Evolutionary conservation across 2,797 vertebrate genomes (phyloP), one percentile per base, ranked within the genome.

Genomic region (Labeo calbasu): DNA sequence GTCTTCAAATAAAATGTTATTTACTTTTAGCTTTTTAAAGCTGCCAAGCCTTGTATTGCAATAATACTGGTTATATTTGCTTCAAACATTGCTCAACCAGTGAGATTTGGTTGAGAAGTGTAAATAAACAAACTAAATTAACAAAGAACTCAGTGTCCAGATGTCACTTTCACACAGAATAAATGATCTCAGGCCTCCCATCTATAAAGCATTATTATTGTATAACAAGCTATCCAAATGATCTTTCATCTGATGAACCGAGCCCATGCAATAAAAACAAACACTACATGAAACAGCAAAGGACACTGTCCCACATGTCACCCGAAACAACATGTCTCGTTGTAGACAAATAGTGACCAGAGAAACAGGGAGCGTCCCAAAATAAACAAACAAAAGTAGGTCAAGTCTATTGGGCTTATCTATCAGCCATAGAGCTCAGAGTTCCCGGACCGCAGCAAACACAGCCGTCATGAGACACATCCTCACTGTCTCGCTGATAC

Each of bases 381-480:
- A 75, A 73, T 84, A 66, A 84, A 79, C 73, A 76, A 84, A 84
- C 66, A 68, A 83, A 79, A 76, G 50, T 77, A 79, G 76, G 83
- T 84, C 83, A 84, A 84, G 76, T 84, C 76, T 84, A 43, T 23
- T 79, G 53, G 46, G 76, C 21, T 84, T 79, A 79, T 84, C 75
- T 78, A 79, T 84, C 66, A 79, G 76, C 83, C n/a, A 23, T 21
- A 53, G 76, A 79, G 83, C 73, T 59, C 55, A 77, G 63, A 55
- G 71, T 55, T 57, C 40, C 36, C 19, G 10, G 14, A 17, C 48
- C 50, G 53, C 50, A 55, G 65, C 78, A 80, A 69, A 80, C 65
- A 55, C 23, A 71, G 36, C 48, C 28, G 36, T 63, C 66, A 72
- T 72, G 55, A 69, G 81, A 77, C n/a, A 75, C 59, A 21, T 77